These are phyloP conservation scores for Gadus macrocephalus DNA, from an alignment of 2,113 vertebrate genomes.

Conservation along the genomic window DNA sequence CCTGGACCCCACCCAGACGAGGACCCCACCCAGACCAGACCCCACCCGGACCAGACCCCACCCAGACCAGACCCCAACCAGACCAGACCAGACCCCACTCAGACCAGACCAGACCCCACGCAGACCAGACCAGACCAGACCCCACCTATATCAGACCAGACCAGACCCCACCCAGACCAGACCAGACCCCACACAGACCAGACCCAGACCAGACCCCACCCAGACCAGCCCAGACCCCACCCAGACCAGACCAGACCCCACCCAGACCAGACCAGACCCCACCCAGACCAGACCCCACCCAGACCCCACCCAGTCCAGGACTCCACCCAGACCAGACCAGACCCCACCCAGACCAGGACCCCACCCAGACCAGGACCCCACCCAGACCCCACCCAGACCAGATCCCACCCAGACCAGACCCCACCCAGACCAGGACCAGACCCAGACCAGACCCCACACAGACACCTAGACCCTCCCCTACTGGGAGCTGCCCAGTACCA, in stretches of 20 bases:
- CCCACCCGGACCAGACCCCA: too few species aligned
- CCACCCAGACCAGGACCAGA: background rate
- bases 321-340: background rate
- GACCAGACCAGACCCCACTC: background rate
- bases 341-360: too few species aligned
- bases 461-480: background rate
- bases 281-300: too few species aligned
- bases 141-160: too few species aligned
- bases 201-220: too few species aligned
- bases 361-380: background rate
- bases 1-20: background rate
- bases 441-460: background rate
- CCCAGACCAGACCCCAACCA: too few species aligned
- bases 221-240: background rate
- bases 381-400: background rate
- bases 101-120: too few species aligned
- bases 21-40: background rate
- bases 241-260: background rate
- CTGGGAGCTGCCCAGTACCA: too few species aligned
- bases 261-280: too few species aligned
- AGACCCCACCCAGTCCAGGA: background rate
- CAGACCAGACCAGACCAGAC: too few species aligned
- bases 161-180: background rate
- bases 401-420: slow-evolving; percentile 13
- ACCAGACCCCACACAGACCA: background rate